Evolutionary conservation across 2,797 vertebrate genomes (phyloP).

Genomic region (Esox lucius): DNA sequence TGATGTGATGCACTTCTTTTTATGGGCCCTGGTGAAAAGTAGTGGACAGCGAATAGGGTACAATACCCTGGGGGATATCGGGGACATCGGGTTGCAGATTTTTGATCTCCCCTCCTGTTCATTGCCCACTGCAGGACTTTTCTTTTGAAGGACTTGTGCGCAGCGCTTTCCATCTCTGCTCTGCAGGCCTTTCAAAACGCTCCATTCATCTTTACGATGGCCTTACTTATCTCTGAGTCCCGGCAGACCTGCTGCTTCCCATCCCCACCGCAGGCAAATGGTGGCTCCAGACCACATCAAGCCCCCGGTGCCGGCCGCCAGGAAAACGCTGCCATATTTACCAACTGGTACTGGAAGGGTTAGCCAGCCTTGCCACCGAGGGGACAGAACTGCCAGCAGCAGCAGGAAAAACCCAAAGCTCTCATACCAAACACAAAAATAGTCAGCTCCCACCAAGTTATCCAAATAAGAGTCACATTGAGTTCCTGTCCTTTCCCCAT

Average conservation of each 20-base stretch:
- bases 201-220: slow-evolving; percentile 64
- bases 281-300: slow-evolving; percentile 66
- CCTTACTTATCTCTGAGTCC: slow-evolving; percentile 64
- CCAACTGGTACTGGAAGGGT: slow-evolving; percentile 59
- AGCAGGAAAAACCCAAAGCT: slow-evolving; percentile 18
- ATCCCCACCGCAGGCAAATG: slow-evolving; percentile 68
- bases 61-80: not conserved
- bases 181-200: slow-evolving; percentile 50
- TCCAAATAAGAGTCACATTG: not conserved
- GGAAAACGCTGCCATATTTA: slow-evolving; percentile 65
- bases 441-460: not conserved
- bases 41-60: not conserved
- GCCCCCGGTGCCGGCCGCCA: slow-evolving; percentile 45
- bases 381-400: slow-evolving; percentile 54
- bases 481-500: not conserved
- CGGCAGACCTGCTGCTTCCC: slow-evolving; percentile 65
- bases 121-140: slow-evolving; percentile 29
- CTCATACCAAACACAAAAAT: not conserved
- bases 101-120: slow-evolving; percentile 12
- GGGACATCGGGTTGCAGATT: not conserved
- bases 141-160: slow-evolving; percentile 54
- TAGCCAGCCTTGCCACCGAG: slow-evolving; percentile 54
- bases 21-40: not conserved
- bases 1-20: not conserved
- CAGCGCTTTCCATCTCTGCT: slow-evolving; percentile 1